phyloP scores from a whole-genome alignment of 2,113 vertebrate genomes.

The Abramis brama region DNA sequence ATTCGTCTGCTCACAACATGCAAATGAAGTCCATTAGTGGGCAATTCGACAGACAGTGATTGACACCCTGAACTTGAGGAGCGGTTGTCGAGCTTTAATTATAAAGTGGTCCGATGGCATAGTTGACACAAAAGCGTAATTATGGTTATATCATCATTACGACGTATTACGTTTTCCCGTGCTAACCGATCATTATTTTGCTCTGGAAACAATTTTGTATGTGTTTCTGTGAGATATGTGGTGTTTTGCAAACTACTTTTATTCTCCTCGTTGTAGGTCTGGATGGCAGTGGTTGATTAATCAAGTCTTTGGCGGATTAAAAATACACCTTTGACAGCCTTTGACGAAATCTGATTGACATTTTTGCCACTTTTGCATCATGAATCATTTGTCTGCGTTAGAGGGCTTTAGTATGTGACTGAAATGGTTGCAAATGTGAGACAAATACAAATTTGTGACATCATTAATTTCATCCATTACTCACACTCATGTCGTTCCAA shows the following conservation, averaged over 20 bases:
- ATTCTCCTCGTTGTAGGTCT: neutral
- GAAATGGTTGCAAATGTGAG: neutral
- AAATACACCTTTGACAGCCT: neutral
- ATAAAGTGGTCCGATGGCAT: conserved; percentile 7
- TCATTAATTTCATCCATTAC: too few species aligned
- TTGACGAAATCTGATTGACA: neutral
- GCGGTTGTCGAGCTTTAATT: neutral
- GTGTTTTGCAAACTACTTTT: neutral
- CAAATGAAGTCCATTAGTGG: conserved; percentile 21
- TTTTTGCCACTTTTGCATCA: neutral
- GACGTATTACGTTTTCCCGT: neutral
- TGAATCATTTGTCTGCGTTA: neutral
- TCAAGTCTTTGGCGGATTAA: neutral
- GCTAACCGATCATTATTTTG: conserved; percentile 12
- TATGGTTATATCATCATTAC: neutral
- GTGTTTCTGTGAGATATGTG: neutral
- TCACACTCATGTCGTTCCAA: too few species aligned
- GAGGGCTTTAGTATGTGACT: neutral
- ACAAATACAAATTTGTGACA: neutral
- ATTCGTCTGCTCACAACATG: neutral
- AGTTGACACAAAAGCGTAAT: neutral
- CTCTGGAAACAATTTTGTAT: neutral
- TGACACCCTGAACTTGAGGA: conserved; percentile 4
- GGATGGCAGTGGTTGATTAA: neutral
- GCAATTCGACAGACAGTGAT: neutral